Conservation (phyloP, 2,797 vertebrate species). For the Gastrophryne carolinensis region DNA sequence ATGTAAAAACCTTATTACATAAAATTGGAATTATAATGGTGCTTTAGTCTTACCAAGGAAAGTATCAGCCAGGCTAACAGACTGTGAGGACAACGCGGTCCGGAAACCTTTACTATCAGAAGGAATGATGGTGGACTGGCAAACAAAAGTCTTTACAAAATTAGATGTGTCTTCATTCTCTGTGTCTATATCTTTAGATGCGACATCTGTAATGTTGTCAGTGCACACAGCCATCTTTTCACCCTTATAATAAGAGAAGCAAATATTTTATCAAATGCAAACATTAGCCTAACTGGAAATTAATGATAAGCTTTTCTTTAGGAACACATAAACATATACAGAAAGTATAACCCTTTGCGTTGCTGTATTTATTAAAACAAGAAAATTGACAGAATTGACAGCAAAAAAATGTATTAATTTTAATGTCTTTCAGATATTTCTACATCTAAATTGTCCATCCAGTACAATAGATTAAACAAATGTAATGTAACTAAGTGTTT, state of each 20-base stretch:
- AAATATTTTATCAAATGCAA: background rate
- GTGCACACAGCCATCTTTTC: constrained; percentile 82
- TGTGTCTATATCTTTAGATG: constrained; percentile 75
- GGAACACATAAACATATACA: too few relatives aligned
- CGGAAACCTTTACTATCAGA: constrained; percentile 90
- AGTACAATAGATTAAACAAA: too few relatives aligned
- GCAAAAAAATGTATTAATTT: too few relatives aligned
- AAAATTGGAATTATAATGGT: background rate
- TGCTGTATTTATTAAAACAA: too few relatives aligned
- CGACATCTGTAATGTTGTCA: constrained; percentile 91
- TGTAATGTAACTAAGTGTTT: too few relatives aligned
- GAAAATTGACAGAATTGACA: too few relatives aligned
- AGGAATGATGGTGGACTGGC: constrained; percentile 94
- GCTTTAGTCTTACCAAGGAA: constrained; percentile 79
- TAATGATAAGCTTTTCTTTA: too few relatives aligned
- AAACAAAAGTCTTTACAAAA: constrained; percentile 86
- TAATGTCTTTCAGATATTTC: too few relatives aligned
- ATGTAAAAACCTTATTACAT: too few relatives aligned
- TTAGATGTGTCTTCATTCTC: constrained; percentile 82
- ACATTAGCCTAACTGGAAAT: too few relatives aligned
- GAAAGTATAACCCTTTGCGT: too few relatives aligned
- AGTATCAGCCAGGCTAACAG: constrained; percentile 88
- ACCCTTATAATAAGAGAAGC: constrained; percentile 61
- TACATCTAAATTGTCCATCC: too few relatives aligned
- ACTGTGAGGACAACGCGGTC: constrained; percentile 89